A percentile compares a stretch with the other conserved stretches of the same genome.
Conservation (phyloP, 2,888 invertebrate genomes). For the Candidula unifasciata region DNA sequence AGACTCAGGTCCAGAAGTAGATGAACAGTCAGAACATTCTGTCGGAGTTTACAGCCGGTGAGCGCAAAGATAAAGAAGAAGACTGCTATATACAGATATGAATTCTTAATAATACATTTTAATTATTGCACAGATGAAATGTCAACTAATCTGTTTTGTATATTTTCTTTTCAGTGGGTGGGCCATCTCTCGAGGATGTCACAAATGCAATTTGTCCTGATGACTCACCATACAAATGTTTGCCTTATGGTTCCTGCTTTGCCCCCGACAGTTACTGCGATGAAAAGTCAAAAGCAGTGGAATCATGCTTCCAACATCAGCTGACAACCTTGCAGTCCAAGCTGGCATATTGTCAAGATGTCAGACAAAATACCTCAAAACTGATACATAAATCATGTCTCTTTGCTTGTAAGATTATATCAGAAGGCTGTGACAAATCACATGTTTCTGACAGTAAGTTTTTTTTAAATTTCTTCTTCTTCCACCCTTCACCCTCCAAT, state of each 20-base stretch:
- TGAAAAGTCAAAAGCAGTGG: not conserved
- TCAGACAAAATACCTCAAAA: not conserved
- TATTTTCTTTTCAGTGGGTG: not conserved
- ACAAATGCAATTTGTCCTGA: not conserved
- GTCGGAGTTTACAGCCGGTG: too few relatives aligned
- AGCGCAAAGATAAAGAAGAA: too few relatives aligned
- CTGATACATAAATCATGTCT: not conserved
- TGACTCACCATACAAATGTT: slow-evolving; percentile 2
- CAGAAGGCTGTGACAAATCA: too few relatives aligned
- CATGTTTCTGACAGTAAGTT: not conserved
- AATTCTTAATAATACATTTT: too few relatives aligned
- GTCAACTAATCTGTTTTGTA: too few relatives aligned
- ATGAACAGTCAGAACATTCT: too few relatives aligned
- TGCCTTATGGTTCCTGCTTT: slow-evolving; percentile 16
- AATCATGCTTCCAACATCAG: not conserved
- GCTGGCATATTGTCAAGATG: not conserved
- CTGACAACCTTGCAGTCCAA: not conserved
- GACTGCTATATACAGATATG: too few relatives aligned
- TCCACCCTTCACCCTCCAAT: too few relatives aligned
- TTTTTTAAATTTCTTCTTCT: too few relatives aligned
- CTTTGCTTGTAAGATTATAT: not conserved
- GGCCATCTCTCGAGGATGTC: slow-evolving; percentile 9
- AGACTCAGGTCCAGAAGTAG: too few relatives aligned
- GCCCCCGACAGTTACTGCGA: not conserved
- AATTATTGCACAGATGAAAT: too few relatives aligned